Conservation (phyloP, 2,888 invertebrate species). For the Hypomecis punctinalis region DNA sequence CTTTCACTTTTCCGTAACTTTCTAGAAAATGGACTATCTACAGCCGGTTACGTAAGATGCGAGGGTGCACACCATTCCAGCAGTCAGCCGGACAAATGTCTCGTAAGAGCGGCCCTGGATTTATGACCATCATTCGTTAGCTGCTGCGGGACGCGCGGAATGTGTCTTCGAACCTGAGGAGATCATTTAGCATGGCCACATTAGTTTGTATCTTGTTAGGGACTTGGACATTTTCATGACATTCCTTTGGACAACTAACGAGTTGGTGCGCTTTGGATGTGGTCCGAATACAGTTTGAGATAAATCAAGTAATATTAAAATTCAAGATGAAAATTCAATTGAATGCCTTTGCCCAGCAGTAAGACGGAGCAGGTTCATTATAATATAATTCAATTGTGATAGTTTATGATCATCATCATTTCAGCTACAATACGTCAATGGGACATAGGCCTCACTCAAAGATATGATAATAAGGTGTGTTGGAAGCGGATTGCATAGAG, state of each 20-base stretch:
- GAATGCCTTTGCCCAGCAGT: no score
- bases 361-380: no score
- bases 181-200: constrained; percentile 43
- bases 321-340: background rate
- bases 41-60: constrained; percentile 42
- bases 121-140: constrained; percentile 70
- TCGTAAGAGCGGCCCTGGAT: constrained; percentile 68
- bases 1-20: constrained; percentile 6
- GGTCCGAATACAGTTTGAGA: background rate
- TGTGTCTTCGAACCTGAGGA: constrained; percentile 55
- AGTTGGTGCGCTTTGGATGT: background rate
- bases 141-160: constrained; percentile 60
- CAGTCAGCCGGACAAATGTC: constrained; percentile 72
- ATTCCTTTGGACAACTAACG: constrained; percentile 6
- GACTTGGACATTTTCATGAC: constrained; percentile 8
- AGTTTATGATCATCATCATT: no score
- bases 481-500: no score
- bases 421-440: no score
- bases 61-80: constrained; percentile 42
- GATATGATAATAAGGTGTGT: no score
- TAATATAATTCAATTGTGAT: no score
- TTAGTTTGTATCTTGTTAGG: constrained; percentile 34
- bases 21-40: constrained; percentile 30
- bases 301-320: background rate
- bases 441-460: no score